Conservation (phyloP, 2,797 vertebrate species). For the Tolypeutes matacus region DNA sequence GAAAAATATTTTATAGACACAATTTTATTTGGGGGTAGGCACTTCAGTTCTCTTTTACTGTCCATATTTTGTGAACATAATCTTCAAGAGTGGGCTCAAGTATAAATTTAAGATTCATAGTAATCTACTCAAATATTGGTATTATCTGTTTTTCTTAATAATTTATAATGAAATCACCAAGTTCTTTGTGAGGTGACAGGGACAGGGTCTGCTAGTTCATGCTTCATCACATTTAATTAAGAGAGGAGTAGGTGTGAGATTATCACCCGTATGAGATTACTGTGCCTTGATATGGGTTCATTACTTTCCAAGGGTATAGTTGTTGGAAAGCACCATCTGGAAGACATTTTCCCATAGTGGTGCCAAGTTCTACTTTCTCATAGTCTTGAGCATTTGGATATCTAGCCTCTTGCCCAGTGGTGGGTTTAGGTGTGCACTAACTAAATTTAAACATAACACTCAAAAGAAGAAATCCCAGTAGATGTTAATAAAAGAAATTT, state of each 20-base stretch:
- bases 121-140: slow-evolving; percentile 33
- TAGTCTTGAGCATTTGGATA: slow-evolving; percentile 61
- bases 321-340: slow-evolving; percentile 65
- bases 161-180: slow-evolving; percentile 50
- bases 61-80: slow-evolving; percentile 56
- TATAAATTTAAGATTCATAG: slow-evolving; percentile 39
- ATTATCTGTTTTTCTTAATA: slow-evolving; percentile 41
- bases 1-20: slow-evolving; percentile 42
- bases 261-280: slow-evolving; percentile 24
- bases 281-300: slow-evolving; percentile 41
- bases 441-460: slow-evolving; percentile 50
- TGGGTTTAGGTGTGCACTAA: slow-evolving; percentile 54
- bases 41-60: slow-evolving; percentile 29
- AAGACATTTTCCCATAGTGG: slow-evolving; percentile 54
- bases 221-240: slow-evolving; percentile 57
- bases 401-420: slow-evolving; percentile 35
- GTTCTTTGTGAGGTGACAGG: slow-evolving; percentile 34
- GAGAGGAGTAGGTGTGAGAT: slow-evolving; percentile 18
- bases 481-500: slow-evolving; percentile 57
- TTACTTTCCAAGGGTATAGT: slow-evolving; percentile 49
- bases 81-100: slow-evolving; percentile 14
- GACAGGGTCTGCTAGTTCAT: slow-evolving; percentile 45
- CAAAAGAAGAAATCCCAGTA: slow-evolving; percentile 52
- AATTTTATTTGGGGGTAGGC: slow-evolving; percentile 53
- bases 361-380: slow-evolving; percentile 70